Evolutionary conservation across 2,797 vertebrate species (phyloP).

Genomic region (Pseudochirops cupreus): DNA sequence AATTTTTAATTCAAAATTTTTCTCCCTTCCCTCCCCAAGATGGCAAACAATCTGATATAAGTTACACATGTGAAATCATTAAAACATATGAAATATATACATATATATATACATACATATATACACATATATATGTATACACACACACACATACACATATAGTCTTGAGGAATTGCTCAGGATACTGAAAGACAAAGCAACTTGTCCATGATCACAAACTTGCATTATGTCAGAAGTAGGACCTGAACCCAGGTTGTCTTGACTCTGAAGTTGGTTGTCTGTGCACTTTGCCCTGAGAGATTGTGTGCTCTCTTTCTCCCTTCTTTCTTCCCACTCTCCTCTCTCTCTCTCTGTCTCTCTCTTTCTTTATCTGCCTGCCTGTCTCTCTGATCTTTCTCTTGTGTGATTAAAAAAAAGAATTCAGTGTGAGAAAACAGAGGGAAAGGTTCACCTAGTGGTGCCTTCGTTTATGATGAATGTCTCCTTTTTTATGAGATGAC

Average conservation of each 20-base stretch:
- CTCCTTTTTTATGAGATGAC: conserved; percentile 36
- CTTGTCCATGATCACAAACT: neutral
- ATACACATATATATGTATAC: neutral
- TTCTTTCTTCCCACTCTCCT: neutral
- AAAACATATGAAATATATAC: neutral
- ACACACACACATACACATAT: no score
- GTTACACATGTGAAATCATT: neutral
- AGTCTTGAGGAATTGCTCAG: neutral
- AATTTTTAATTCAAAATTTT: neutral
- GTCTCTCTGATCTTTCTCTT: conserved; percentile 25
- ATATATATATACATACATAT: no score
- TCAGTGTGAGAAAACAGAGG: conserved; percentile 21
- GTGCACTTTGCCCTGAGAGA: no score
- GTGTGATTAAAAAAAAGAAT: neutral
- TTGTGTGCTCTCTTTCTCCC: neutral
- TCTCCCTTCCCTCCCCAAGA: neutral
- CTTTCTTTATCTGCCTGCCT: no score
- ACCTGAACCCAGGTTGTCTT: neutral
- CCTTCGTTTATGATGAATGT: neutral
- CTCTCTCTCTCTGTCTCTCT: no score
- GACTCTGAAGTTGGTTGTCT: neutral
- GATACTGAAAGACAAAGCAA: neutral
- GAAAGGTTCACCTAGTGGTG: conserved; percentile 3
- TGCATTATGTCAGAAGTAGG: neutral
- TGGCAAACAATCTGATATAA: neutral